Evolutionary conservation across 2,113 vertebrate species (phyloP).

Genomic region (Malurus cyaneus): DNA sequence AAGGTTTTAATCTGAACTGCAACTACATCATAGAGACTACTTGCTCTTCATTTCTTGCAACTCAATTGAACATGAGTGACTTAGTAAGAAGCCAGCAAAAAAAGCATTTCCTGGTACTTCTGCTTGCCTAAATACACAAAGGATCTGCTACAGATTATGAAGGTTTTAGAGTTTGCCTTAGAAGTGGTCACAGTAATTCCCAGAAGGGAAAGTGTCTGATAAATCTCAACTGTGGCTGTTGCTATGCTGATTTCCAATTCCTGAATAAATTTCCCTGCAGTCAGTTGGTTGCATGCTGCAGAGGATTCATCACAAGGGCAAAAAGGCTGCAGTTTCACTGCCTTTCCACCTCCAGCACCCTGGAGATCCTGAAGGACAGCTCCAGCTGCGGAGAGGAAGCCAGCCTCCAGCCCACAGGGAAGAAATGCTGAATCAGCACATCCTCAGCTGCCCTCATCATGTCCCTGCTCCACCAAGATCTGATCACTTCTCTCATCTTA

Average conservation of each 20-base stretch:
- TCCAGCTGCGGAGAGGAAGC: neutral
- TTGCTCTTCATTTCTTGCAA: neutral
- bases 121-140: neutral
- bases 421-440: neutral
- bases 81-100: neutral
- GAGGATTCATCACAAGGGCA: neutral
- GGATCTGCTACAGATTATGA: neutral
- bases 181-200: neutral
- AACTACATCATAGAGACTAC: neutral
- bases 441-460: neutral
- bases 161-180: neutral
- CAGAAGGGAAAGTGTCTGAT: neutral
- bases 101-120: neutral
- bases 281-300: neutral
- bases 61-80: neutral
- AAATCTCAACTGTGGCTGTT: neutral
- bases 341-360: neutral
- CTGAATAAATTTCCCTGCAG: neutral
- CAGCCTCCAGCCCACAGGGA: neutral
- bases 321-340: neutral
- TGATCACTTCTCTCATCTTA: neutral
- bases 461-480: neutral
- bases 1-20: neutral
- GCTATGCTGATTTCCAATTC: neutral
- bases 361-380: neutral